Conservation (phyloP, 2,113 vertebrate species). For the Paradisaea rubra region DNA sequence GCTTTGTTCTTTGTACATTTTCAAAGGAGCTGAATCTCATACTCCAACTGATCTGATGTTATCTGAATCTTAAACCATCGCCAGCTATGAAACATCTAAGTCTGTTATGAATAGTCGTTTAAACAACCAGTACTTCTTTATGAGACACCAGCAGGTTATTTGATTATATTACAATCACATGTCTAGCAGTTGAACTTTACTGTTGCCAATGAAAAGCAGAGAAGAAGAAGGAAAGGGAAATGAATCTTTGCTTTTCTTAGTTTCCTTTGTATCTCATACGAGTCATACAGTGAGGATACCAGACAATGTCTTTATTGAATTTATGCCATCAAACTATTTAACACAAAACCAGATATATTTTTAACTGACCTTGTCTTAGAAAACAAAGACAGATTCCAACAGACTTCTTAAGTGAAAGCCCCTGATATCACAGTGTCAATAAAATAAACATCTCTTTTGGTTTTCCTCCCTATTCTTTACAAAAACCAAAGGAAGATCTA, state of each 20-base stretch:
- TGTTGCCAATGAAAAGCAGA: slow-evolving; percentile 45
- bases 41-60: slow-evolving; percentile 35
- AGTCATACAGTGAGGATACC: not conserved
- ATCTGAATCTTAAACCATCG: slow-evolving; percentile 25
- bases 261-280: slow-evolving; percentile 4
- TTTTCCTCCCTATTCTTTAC: not conserved
- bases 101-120: slow-evolving; percentile 30
- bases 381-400: slow-evolving; percentile 23
- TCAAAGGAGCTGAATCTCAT: slow-evolving; percentile 8
- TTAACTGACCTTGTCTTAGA: slow-evolving; percentile 28
- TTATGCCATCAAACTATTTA: slow-evolving; percentile 60
- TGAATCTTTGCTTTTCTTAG: slow-evolving; percentile 39
- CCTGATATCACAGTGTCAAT: not conserved
- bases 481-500: not conserved
- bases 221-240: slow-evolving; percentile 29
- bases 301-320: slow-evolving; percentile 61
- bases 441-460: not conserved
- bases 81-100: slow-evolving; percentile 34
- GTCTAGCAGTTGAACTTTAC: slow-evolving; percentile 50
- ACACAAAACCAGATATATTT: slow-evolving; percentile 55
- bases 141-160: slow-evolving; percentile 59
- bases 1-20: slow-evolving; percentile 29
- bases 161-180: slow-evolving; percentile 56
- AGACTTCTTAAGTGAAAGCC: not conserved
- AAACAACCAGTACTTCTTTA: slow-evolving; percentile 47